Evolutionary conservation across 2,888 invertebrate genomes (phyloP), one percentile per base, ranked within the genome.

Genomic region (Troides oblongomaculatus): DNA sequence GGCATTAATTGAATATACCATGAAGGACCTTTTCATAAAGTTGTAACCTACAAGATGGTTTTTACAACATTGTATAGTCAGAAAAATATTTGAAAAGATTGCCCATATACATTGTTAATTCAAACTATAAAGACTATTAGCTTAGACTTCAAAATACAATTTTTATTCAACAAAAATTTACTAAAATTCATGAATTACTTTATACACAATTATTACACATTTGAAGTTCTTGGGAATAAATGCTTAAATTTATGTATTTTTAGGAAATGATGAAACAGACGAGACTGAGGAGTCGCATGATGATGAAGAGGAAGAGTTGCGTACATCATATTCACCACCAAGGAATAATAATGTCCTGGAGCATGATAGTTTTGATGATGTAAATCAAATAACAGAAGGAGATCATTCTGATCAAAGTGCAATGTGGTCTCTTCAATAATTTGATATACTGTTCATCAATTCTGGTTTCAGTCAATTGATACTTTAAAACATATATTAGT

Each of bases 231-330:
- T 30, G 30, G 30, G 5, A 30, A 30, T 3, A 30, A 3, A 30
- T 30, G 30, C 30, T 30, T 30, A 3, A 3, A 30, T 30, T 14
- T 50, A 50, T 17, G 1, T 58, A 12, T 10, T 58, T 57, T 58
- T 74, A 92, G 93, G 92, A 18, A 92, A 94, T 83, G 93, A 93
- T 74, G 93, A 94, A 78, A 93, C 94, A 62, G 94, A 93, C 76
- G 93, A 94, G 74, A 90, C 93, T 8, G 93, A 93, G 74, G 94
- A 93, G 72, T 92, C 93, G 59, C 93, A 94, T 76, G 94, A 94
- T 82, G 93, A 93, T 77, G 94, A 94, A 73, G 94, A 94, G 66
- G 94, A 94, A 71, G 93, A 94, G 70, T 84, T 91, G 3, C 85
- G 86, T 0, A 85, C 88, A 18, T 83, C 87, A 53, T 91, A 92